Base-by-base conservation (phyloP, 2,888 invertebrate species). In the Zeuzera pyrina region DNA sequence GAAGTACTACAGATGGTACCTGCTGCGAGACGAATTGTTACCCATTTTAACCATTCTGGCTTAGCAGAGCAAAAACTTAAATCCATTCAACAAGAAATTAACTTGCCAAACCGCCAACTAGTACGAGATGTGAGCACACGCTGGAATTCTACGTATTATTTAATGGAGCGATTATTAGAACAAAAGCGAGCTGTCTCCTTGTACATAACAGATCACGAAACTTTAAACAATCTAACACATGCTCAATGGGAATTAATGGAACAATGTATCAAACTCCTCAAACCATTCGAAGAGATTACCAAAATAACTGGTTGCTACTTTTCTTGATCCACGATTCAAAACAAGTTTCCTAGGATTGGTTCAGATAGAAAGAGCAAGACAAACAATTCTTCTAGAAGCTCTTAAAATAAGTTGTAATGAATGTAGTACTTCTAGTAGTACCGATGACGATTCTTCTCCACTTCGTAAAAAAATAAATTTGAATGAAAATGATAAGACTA, bases 1-100 rank as follows among this genome's bases (percentile, higher is more conserved):
- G 50, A 51, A 26, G 16, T 55, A 43, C 0, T 22, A 37, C 30
- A 42, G 3, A 47, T 47, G 44, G 13, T 56, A 3, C 34, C 43
- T 49, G 29, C 45, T 36, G 42, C 29, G 0, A 52, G 57, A 36
- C 44, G 52, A 2, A 29, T 60, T n/a, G 56, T 56, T 13, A 51
- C 49, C 2, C 57, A 59, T 36, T 59, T 54, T 27, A 50, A 47
- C 34, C 47, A 52, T 30, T 51, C 47, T 6, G 41, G 41, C 3
- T 33, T 38, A 31, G 50, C 49, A 25, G 13, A 48, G 27, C 12
- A 47, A 30, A 49, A 49, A 45, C 31, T 47, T 2, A 22, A 11
- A 5, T 13, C 31, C 3, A 47, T 57, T 36, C 53, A 52, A 45
- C 24, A 49, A 25, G 49, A 57, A 27, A 25, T 57, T 11, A 43